Percentiles rank a stretch among this genome's conserved stretches.
phyloP scores from a whole-genome alignment of 1,140 invertebrate genomes.

The Drosophila paulistorum region DNA sequence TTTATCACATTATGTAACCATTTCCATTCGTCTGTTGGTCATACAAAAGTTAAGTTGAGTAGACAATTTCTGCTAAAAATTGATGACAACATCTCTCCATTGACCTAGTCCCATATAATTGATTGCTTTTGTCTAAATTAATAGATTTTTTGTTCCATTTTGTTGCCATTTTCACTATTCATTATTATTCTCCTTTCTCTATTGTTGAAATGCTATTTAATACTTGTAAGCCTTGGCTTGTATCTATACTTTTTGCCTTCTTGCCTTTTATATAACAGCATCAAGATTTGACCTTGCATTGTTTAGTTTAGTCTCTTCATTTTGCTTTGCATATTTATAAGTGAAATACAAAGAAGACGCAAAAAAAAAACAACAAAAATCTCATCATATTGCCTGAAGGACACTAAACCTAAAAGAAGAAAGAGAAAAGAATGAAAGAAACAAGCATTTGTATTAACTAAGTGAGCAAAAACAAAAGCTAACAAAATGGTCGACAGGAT shows the following conservation, averaged over 20 bases:
- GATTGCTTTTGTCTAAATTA: slow-evolving; percentile 19
- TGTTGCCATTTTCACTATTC: slow-evolving; percentile 16
- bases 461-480: slow-evolving; percentile 44
- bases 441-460: slow-evolving; percentile 61
- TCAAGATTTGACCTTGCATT: slow-evolving; percentile 59
- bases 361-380: slow-evolving; percentile 13
- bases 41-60: too few relatives aligned
- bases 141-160: slow-evolving; percentile 13
- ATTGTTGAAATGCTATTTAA: slow-evolving; percentile 41
- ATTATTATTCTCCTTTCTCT: slow-evolving; percentile 24
- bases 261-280: slow-evolving; percentile 43
- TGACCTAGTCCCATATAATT: slow-evolving; percentile 16
- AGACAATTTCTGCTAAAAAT: background rate
- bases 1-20: too few relatives aligned
- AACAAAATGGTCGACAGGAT: slow-evolving; percentile 60
- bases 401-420: slow-evolving; percentile 16
- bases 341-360: slow-evolving; percentile 10
- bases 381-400: slow-evolving; percentile 21
- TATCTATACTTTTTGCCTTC: slow-evolving; percentile 15
- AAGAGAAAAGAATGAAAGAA: slow-evolving; percentile 37
- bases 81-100: background rate
- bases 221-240: slow-evolving; percentile 25
- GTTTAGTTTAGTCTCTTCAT: slow-evolving; percentile 40
- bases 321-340: slow-evolving; percentile 70
- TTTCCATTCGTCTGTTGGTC: too few relatives aligned